Base-by-base conservation (phyloP, 2,888 invertebrate genomes). In the Metellina segmentata region DNA sequence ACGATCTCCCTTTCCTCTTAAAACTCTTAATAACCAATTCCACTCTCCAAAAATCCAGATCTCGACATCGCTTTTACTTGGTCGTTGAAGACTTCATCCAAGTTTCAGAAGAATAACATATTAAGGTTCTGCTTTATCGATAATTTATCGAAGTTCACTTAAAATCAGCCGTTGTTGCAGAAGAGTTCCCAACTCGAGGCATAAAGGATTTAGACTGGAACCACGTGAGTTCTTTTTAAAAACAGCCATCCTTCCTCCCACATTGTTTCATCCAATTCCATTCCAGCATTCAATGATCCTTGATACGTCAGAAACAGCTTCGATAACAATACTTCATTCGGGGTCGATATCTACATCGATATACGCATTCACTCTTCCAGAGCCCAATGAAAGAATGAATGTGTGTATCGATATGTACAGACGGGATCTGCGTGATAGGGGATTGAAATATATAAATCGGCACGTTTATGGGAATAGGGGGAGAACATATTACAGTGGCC, bases 271-370 rank as follows among this genome's bases (percentile, higher is more conserved):
- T 48, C 61, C n/a, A n/a, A 85, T 85, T 75, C 75, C 19, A n/a
- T 49, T 75, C 48, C 75, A 61, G 34, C 61, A 85, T 86, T 51
- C 77, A 72, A 88, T 81, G 71, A 81, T 52, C 81, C 81, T 81
- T 74, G 88, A 53, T 71, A 81, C 74, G 88, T 81, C 88, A 81
- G 75, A 52, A 88, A 88, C 88, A 88, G 88, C 61, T 88, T 74
- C 81, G 20, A 74, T 74, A 61, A 79, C 88, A 75, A 88, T 88
- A 88, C 81, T 88, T 88, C 88, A 88, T 81, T 13, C 0, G n/a
- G 11, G 88, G 74, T 88, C 88, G 81, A 88, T 88, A 88, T 61
- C 9, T 16, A 16, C 61, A 61, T 61, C 61, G 61, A 61, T 61
- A 61, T 61, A 16, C 61, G 9, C 61, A 16, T 11, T 61, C 34